phyloP scores from a whole-genome alignment of 2,888 invertebrate genomes.

The Bombylius major region DNA sequence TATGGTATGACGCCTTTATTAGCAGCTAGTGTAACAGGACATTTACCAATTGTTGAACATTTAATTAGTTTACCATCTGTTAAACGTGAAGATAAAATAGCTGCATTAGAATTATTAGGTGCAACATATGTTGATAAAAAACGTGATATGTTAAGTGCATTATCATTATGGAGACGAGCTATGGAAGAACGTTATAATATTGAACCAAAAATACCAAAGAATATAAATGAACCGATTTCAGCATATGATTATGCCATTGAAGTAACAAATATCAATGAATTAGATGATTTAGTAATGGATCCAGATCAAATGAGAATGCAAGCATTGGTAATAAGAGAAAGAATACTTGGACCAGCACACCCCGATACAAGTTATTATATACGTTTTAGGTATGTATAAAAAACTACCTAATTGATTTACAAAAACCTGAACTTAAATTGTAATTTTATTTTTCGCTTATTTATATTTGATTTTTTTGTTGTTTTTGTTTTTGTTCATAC shows the following conservation, averaged over 20 bases:
- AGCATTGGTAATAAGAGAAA: slow-evolving; percentile 77
- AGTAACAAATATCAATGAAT: slow-evolving; percentile 60
- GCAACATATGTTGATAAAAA: slow-evolving; percentile 96
- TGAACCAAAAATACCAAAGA: slow-evolving; percentile 61
- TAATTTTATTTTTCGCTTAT: not conserved
- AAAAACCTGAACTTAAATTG: not conserved
- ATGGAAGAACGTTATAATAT: slow-evolving; percentile 62
- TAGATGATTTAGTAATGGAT: slow-evolving; percentile 80
- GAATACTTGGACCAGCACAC: slow-evolving; percentile 85
- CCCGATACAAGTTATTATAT: slow-evolving; percentile 96
- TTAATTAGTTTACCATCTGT: slow-evolving; percentile 66
- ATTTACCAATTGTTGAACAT: slow-evolving; percentile 86
- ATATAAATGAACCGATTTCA: slow-evolving; percentile 56
- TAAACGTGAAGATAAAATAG: slow-evolving; percentile 65
- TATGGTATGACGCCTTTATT: slow-evolving; percentile 94
- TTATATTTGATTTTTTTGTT: not conserved
- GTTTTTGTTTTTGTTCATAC: not conserved
- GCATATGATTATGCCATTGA: slow-evolving; percentile 85
- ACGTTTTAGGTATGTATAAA: slow-evolving; percentile 46
- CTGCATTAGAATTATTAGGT: slow-evolving; percentile 81
- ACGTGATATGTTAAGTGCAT: slow-evolving; percentile 82
- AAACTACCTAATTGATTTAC: not conserved
- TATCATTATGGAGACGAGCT: slow-evolving; percentile 81
- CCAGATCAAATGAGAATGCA: slow-evolving; percentile 97
- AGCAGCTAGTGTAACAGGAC: slow-evolving; percentile 86